Base-by-base conservation (phyloP, 2,113 vertebrate species). In the Callionymus lyra region DNA sequence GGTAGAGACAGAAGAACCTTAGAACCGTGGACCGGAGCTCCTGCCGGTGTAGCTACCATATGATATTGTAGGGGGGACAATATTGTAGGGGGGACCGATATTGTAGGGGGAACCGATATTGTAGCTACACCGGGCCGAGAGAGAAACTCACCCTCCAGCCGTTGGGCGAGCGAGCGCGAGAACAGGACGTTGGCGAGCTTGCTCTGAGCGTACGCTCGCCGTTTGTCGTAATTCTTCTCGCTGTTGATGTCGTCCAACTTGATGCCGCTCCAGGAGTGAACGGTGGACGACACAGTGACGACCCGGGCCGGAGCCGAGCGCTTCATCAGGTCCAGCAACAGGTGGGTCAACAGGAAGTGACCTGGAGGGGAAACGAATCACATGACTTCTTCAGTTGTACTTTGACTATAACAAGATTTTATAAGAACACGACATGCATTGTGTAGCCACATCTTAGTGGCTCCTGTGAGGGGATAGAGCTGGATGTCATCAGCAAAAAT, bases 141-240 rank as follows among this genome's bases (percentile, higher is more conserved):
- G 15, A 37, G 35, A 18, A 31, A 14, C 57, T 21, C n/a, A 82
- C 87, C 87, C 65, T 86, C 56, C 1, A 88, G 73, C 39, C 54
- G 74, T 51, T 80, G 76, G 5, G 77, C 84, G 46, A 88, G 49
- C 1, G 76, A 73, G 43, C 41, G 80, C n/a, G 76, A 82, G 62
- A 82, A 87, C 21, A 89, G 75, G 50, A 89, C 9, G 5, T 89
- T 89, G 21, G 87, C 86, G 0, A 89, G 81, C 49, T 89, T 89
- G 76, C 87, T 89, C 72, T 89, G 87, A 2, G 74, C 37, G 35
- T 89, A 89, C 5, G 84, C 84, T 17, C 35, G 54, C 1, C 8
- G 34, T 50, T 85, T 70, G 59, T 80, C 18, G 32, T 89, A 89
- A 10, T 49, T 55, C 63, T 83, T 84, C 75, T 89, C 86, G 12